Evolutionary conservation across 2,797 vertebrate species (phyloP).

Genomic region (Sarcophilus harrisii): DNA sequence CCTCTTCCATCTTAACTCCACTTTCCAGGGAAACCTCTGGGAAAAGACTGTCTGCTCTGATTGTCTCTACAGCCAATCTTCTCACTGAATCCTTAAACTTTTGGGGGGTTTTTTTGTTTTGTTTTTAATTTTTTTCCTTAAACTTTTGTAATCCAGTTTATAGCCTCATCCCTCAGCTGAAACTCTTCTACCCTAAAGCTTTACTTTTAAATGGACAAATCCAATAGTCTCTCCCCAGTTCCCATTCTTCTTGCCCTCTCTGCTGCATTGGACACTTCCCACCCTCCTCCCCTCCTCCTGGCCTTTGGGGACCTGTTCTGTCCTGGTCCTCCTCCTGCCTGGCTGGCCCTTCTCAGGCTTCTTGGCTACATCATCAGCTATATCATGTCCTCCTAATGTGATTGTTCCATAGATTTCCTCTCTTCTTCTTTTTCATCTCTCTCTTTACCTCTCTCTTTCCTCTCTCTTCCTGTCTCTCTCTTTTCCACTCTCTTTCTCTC

Average conservation of each 20-base stretch:
- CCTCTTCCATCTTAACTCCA: background rate
- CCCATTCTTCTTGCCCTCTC: too few relatives aligned
- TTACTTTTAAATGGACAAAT: background rate
- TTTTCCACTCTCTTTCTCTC: background rate
- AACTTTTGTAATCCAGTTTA: background rate
- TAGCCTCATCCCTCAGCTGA: too few relatives aligned
- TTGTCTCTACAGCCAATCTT: background rate
- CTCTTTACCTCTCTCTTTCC: background rate
- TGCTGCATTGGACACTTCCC: too few relatives aligned
- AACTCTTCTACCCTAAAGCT: background rate
- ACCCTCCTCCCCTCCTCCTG: background rate
- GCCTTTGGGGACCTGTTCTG: background rate
- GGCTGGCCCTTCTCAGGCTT: background rate
- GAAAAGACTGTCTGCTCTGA: background rate
- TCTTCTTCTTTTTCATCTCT: too few relatives aligned
- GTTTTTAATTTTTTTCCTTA: too few relatives aligned
- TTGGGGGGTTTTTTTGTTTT: too few relatives aligned
- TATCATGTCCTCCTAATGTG: background rate
- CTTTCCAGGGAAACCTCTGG: too few relatives aligned
- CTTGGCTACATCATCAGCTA: background rate
- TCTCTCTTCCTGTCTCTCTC: too few relatives aligned
- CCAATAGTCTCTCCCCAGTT: background rate
- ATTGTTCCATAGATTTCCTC: background rate
- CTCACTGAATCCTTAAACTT: background rate
- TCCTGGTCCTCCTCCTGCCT: background rate